Base-by-base conservation (phyloP, 2,113 vertebrate genomes). In the Oncorhynchus kisutch region DNA sequence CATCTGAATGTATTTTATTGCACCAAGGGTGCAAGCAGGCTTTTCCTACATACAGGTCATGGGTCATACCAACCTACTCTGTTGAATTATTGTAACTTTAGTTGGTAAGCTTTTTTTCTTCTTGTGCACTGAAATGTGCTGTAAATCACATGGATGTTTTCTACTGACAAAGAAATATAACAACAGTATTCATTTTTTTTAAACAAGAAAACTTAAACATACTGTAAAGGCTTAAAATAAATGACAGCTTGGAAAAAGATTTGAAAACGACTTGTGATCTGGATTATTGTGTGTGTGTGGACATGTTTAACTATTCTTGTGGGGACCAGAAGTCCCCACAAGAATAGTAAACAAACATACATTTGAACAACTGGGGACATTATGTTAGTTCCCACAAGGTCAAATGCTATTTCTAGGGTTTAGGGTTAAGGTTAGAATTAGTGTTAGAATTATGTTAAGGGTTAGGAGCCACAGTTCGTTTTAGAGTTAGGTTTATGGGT, bases 151-250 rank as follows among this genome's bases (percentile, higher is more conserved):
- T 85, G 82, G 87, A 90, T 87, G 84, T 94, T 93, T 92, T 93
- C 90, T 93, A 93, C 80, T 86, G 16, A 84, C 87, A 82, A 92
- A 86, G 82, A 89, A 88, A 86, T 85, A 86, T 85, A 78, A 89
- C 74, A 89, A 85, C 85, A 69, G 76, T 84, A 84, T 90, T 91
- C 87, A 2, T 45, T 93, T 91, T 92, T 91, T 93, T 93, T 89
- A 91, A 91, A 93, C 77, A 87, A 89, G 86, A 88, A 84, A 91
- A 81, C 83, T 89, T 86, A 87, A 87, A 88, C 78, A 82, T 78
- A 92, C 89, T 92, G 90, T 92, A 82, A 93, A 92, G 92, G 92
- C 89, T 94, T 93, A 91, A 81, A 93, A 94, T 92, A 92, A 92
- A 92, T 78, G 77, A 91, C 88, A 87, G 74, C 84, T 91, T 93